Evolutionary conservation across 2,888 invertebrate genomes (phyloP), one percentile per base, ranked within the genome.

Genomic region (Stenodema calcarata): DNA sequence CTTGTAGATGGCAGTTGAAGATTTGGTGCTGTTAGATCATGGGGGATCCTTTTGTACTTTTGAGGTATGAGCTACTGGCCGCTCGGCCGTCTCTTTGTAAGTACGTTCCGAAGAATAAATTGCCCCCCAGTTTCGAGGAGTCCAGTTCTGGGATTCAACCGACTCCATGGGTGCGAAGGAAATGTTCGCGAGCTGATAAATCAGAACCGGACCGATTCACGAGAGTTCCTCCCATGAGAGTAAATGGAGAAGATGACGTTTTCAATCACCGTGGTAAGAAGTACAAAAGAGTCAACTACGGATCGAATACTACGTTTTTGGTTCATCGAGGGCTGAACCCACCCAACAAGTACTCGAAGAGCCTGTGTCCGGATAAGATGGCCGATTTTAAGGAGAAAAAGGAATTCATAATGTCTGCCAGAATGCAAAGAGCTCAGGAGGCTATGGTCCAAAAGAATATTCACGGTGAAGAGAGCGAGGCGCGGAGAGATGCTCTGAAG

Each of bases 231-330:
- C 80, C 80, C 1, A 50, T 7, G 11, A 47, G 16, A 27, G 47
- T 84, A 3, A 44, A 44, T 28, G 44, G 44, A 0, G 84, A 84
- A 84, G 47, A n/a, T 23, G 75, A 73, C 16, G 84, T 84, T 16
- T 84, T 54, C 47, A 12, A n/a, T 11, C 70, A 47, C 16, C 16
- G 35, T 12, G 75, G 75, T 9, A 84, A 70, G 30, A 84, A 42
- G 14, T 84, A 84, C 47, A 84, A 84, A 47, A 70, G 54, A 84
- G 84, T 84, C 18, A 14, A 18, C 0, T 84, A 84, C 47, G 84
- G 84, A 12, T 11, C 73, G n/a, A 28, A 41, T 6, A 47, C 41
- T 14, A 54, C 35, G 11, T 84, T 84, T 73, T 75, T 84, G 9
- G 47, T 84, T 4, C 84, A 84, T 44, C 28, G 75, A 16, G 73